Base-by-base conservation (phyloP, 2,797 vertebrate genomes). In the Danio aesculapii region DNA sequence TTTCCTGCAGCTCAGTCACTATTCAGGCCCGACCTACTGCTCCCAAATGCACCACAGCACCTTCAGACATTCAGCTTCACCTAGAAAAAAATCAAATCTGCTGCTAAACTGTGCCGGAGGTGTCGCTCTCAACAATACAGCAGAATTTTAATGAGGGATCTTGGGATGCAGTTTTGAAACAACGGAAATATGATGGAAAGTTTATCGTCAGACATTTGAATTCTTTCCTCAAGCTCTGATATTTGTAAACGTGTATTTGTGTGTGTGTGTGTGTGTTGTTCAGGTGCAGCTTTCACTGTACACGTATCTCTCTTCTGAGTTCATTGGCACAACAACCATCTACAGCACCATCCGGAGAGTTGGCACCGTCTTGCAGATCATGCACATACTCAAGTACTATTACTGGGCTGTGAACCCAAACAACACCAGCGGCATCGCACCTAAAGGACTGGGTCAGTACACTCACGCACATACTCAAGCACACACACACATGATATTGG, bases 301-400 rank as follows among this genome's bases (percentile, higher is more conserved):
- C 87, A 97, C 97, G 8, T 99, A 98, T 77, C 92, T 99, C 16
- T 99, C 98, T 5, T 95, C 97, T 0, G 98, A 99, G 88, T 99
- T 99, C 87, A 95, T 99, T 63, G 94, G 97, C 86, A 97, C 97
- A 5, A 95, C 95, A 57, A 97, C 95, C 85, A 97, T 98, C 81
- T 98, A 97, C 75, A 97, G 95, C 88, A 93, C 97, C 39, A 94
- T 99, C 75, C 95, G 98, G 14, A 94, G 97, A 53, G 96, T 97
- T 81, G 97, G 96, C n/a, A 98, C 98, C 0, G 96, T 97, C 73
- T 95, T 98, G 39, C 92, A 98, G 90, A 94, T 98, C 87, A 97
- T 98, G 95, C 97, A 99, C 81, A 95, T 95, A 0, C 89, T 99
- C 0, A 99, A 99, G 89, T 98, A 96, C 90, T 99, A 97, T 87